Base-by-base conservation (phyloP, 1,140 invertebrate species). In the Euwallacea fornicatus region DNA sequence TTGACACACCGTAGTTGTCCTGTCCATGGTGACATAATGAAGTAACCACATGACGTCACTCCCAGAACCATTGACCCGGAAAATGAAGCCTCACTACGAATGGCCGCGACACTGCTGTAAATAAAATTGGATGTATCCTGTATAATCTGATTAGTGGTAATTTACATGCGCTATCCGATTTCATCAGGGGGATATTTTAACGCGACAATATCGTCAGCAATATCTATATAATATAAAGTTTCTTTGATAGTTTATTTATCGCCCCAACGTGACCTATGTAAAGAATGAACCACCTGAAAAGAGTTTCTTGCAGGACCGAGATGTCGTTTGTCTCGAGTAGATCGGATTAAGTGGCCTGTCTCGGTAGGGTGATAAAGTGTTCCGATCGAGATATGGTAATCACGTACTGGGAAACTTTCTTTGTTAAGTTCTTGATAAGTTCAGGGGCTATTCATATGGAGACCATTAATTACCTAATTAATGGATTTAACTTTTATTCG, bases 131-230 rank as follows among this genome's bases (percentile, higher is more conserved):
- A 43, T 44, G 42, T 56, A 66, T 59, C 42, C 65, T 66, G 42
- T 10, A 7, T 69, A 69, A 69, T 69, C 67, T 60, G 67, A 60
- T 69, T 69, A 69, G 67, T 16, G 42, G 67, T 62, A 43, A 60
- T 69, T 61, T 69, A 69, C 67, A 69, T 69, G 43, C 43, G 10
- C 13, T 69, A 60, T 69, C 58, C 42, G 56, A 69, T 69, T 69
- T 69, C 67, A 61, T 62, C 41, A 16, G 58, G 43, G 46, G 46
- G 13, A 53, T 61, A 69, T 69, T 56, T 69, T 60, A 42, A 61
- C 43, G 42, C 50, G 58, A 61, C 56, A 69, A 59, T 58, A 59
- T 68, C 66, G 55, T n/a, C 42, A 15, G 47, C 56, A 54, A 66
- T 56, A 66, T 55, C 53, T 55, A 33, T 33, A 33, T 33, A 43